Evolutionary conservation across 1,140 invertebrate genomes (phyloP).

Genomic region (Meloidogyne exigua): DNA sequence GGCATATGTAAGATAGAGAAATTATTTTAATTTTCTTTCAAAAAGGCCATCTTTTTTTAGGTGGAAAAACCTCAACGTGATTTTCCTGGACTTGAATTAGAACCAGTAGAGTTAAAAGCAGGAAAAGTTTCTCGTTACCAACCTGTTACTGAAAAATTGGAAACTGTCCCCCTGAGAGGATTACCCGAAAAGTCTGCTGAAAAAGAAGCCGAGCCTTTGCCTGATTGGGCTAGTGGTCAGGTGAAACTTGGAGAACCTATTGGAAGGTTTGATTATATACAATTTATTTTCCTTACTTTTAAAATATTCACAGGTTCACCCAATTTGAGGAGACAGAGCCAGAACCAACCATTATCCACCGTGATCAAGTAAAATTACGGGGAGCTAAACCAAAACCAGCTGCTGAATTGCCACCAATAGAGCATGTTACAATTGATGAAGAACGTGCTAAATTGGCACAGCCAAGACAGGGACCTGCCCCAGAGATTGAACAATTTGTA

Average conservation of each 20-base stretch:
- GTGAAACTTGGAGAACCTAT: slow-evolving; percentile 53
- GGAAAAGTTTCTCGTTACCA: slow-evolving; percentile 56
- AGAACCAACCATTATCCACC: slow-evolving; percentile 54
- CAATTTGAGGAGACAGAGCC: slow-evolving; percentile 51
- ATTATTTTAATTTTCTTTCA: no score
- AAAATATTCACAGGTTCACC: slow-evolving; percentile 46
- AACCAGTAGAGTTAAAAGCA: slow-evolving; percentile 55
- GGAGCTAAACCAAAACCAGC: slow-evolving; percentile 59
- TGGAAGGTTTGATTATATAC: slow-evolving; percentile 27
- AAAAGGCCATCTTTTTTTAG: background rate
- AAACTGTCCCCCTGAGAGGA: slow-evolving; percentile 41
- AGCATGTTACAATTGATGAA: slow-evolving; percentile 52
- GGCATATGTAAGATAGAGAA: slow-evolving; percentile 33
- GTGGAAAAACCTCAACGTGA: slow-evolving; percentile 52
- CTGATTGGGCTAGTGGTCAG: slow-evolving; percentile 40
- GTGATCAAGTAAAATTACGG: slow-evolving; percentile 59
- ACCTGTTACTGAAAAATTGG: slow-evolving; percentile 51
- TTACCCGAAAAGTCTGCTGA: slow-evolving; percentile 23
- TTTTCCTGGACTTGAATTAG: slow-evolving; percentile 55
- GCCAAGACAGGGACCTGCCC: slow-evolving; percentile 57
- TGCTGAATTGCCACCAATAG: slow-evolving; percentile 39
- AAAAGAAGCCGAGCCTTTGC: slow-evolving; percentile 35
- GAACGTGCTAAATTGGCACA: slow-evolving; percentile 55
- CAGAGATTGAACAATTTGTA: slow-evolving; percentile 45
- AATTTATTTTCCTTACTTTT: no score